Percentiles rank a stretch among this genome's conserved stretches.
These are phyloP conservation scores for Nemotelus pantherinus DNA, from an alignment of 2,888 invertebrate species.

Conservation along the genomic window DNA sequence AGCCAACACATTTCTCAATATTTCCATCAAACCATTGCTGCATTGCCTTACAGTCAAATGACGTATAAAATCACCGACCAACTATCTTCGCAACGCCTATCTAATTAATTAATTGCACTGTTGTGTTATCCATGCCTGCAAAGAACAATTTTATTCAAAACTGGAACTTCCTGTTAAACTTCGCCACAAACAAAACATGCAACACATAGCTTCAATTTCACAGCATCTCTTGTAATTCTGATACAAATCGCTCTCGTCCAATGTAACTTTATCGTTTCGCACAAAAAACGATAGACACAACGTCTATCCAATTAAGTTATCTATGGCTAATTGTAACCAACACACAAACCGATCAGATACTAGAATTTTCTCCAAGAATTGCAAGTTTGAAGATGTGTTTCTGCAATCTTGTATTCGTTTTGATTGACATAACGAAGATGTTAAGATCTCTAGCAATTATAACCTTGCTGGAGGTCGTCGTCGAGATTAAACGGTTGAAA, in stretches of 20 bases:
- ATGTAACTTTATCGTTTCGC: too few species aligned
- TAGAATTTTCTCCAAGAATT: neutral
- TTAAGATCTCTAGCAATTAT: constrained; percentile 9
- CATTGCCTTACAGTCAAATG: too few species aligned
- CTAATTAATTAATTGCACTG: constrained; percentile 39
- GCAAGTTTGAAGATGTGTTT: neutral
- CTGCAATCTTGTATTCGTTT: constrained; percentile 6
- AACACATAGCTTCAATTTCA: neutral
- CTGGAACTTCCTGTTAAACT: neutral
- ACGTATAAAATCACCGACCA: neutral
- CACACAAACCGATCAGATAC: neutral
- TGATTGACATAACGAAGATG: constrained; percentile 10
- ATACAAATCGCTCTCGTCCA: too few species aligned
- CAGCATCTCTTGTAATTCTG: too few species aligned
- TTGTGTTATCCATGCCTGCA: neutral
- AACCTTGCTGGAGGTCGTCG: neutral
- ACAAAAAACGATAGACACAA: neutral
- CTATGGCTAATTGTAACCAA: constrained; percentile 24
- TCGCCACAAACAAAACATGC: neutral
- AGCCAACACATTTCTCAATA: too few species aligned
- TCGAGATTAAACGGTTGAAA: too few species aligned
- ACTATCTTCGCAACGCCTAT: constrained; percentile 3
- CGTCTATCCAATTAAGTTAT: constrained; percentile 23
- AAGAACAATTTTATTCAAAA: neutral
- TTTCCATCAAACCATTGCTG: too few species aligned